These are phyloP conservation scores for Pomacea canaliculata DNA, from an alignment of 2,888 invertebrate genomes.

Conservation along the genomic window DNA sequence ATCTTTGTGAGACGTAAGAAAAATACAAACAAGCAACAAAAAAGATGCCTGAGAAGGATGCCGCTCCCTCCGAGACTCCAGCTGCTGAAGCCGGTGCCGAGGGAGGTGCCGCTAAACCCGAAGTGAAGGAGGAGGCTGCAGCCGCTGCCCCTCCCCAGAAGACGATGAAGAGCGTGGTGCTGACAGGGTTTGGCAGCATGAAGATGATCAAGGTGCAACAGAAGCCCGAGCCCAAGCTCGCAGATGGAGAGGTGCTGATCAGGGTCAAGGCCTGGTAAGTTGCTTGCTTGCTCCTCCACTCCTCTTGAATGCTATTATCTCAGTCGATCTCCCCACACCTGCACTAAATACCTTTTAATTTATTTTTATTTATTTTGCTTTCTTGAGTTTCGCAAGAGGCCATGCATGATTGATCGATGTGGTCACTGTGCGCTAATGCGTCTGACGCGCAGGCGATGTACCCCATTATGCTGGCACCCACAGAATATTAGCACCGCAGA, in stretches of 20 bases:
- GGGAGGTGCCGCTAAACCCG: conserved; percentile 22
- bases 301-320: too few species aligned
- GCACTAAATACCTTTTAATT: too few species aligned
- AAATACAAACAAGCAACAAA: too few species aligned
- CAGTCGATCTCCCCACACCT: too few species aligned
- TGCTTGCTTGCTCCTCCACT: neutral
- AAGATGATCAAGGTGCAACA: conserved; percentile 87
- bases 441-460: too few species aligned
- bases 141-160: conserved; percentile 72
- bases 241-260: conserved; percentile 78
- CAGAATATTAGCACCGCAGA: too few species aligned
- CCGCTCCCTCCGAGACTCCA: conserved; percentile 11
- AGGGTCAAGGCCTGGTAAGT: conserved; percentile 90
- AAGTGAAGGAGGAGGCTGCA: conserved; percentile 28
- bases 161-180: conserved; percentile 87
- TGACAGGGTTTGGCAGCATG: conserved; percentile 87
- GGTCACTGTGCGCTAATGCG: too few species aligned
- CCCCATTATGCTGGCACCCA: too few species aligned
- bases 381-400: too few species aligned
- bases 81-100: conserved; percentile 12
- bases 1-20: too few species aligned
- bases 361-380: too few species aligned
- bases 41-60: conserved; percentile 31
- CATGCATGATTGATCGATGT: too few species aligned
- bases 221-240: conserved; percentile 80